Conservation (phyloP, 2,888 invertebrate species). For the Holacanthella duospinosa region DNA sequence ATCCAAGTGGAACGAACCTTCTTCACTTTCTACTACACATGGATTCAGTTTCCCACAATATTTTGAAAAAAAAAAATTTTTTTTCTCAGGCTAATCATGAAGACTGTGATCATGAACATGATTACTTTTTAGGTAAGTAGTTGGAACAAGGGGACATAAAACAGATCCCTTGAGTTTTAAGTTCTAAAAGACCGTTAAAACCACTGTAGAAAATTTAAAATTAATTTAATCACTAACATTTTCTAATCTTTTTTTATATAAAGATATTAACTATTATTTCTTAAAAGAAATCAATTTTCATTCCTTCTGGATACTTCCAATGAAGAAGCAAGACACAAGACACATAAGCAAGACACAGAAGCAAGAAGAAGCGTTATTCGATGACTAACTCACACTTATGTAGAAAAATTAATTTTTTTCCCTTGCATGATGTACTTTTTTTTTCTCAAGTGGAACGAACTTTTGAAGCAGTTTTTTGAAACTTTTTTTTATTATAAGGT, state of each 20-base stretch:
- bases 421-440: not conserved
- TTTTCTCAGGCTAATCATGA: not conserved
- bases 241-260: no score
- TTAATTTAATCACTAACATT: not conserved
- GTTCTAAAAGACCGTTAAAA: not conserved
- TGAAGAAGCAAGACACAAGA: no score
- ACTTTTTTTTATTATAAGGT: no score
- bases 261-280: no score
- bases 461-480: not conserved
- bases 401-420: not conserved
- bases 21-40: conserved; percentile 1
- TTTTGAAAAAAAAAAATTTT: not conserved
- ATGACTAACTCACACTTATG: no score
- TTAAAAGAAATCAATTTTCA: no score
- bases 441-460: not conserved
- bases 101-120: not conserved
- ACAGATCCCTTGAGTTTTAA: not conserved
- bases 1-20: conserved; percentile 3
- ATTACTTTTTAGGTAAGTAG: not conserved
- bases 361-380: no score
- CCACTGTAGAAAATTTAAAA: not conserved
- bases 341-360: no score
- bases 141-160: not conserved
- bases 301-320: no score
- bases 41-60: not conserved